These are phyloP conservation scores for Chamaetylas fuelleborni DNA, from an alignment of 2,113 vertebrate genomes.

Conservation along the genomic window DNA sequence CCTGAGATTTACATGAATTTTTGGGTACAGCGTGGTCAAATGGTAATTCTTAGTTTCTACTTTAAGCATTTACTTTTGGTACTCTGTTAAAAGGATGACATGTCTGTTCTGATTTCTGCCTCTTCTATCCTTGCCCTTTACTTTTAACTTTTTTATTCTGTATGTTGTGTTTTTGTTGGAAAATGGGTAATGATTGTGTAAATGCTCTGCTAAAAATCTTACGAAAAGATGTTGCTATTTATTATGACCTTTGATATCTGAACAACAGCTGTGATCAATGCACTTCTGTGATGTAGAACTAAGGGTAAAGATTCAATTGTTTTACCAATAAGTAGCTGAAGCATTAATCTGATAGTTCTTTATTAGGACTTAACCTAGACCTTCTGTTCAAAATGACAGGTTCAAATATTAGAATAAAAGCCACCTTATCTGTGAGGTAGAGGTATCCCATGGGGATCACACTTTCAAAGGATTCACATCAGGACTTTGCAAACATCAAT, in stretches of 20 bases:
- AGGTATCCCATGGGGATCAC: background rate
- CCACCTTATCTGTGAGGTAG: background rate
- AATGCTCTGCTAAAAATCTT: background rate
- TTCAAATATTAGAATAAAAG: background rate
- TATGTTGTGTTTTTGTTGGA: background rate
- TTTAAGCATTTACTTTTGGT: background rate
- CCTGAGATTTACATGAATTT: background rate
- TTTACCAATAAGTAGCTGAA: background rate
- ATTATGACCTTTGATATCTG: background rate
- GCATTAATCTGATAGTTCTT: background rate
- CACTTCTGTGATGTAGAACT: background rate
- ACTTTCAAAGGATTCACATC: background rate
- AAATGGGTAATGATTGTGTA: background rate
- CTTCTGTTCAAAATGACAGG: background rate
- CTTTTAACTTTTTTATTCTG: background rate
- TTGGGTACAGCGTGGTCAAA: rapidly evolving
- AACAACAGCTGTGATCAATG: background rate
- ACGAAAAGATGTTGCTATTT: background rate
- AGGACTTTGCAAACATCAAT: background rate
- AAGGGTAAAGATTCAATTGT: background rate
- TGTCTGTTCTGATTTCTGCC: rapidly evolving
- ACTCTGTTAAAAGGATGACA: background rate
- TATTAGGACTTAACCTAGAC: background rate
- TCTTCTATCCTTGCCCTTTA: background rate
- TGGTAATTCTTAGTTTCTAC: background rate